A percentile compares a stretch with the other conserved stretches of the same genome.
Conservation (phyloP, 2,113 vertebrate species). For the Sarotherodon lohbergeri region DNA sequence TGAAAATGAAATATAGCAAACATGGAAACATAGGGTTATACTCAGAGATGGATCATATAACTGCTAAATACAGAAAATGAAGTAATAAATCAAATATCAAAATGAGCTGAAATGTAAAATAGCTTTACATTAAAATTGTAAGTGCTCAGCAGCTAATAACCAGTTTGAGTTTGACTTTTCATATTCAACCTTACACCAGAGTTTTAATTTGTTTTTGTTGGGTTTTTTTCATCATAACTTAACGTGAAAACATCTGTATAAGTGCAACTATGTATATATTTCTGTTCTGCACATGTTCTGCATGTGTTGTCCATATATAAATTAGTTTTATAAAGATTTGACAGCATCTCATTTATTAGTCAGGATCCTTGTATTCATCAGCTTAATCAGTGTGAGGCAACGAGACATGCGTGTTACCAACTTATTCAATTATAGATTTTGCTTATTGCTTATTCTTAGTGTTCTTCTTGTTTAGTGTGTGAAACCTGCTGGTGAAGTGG, state of each 20-base stretch:
- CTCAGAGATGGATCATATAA: background rate
- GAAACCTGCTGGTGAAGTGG: background rate
- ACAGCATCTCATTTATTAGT: background rate
- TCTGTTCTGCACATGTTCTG: background rate
- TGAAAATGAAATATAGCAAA: constrained; percentile 46
- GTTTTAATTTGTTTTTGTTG: background rate
- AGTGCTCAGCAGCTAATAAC: background rate
- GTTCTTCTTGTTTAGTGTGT: background rate
- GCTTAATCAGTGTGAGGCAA: background rate
- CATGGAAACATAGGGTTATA: background rate
- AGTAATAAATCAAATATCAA: background rate
- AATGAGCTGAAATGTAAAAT: background rate
- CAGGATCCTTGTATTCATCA: background rate
- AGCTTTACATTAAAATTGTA: background rate
- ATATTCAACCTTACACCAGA: background rate
- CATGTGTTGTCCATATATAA: background rate
- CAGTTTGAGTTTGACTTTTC: background rate
- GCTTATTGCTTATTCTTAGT: background rate
- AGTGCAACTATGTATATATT: background rate
- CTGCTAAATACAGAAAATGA: background rate
- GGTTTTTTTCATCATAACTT: background rate
- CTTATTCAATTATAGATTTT: background rate
- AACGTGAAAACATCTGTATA: background rate
- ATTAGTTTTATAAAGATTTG: background rate
- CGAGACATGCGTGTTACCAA: background rate